Evolutionary conservation across 1,140 invertebrate genomes (phyloP).

Genomic region (Drosophila aff.): DNA sequence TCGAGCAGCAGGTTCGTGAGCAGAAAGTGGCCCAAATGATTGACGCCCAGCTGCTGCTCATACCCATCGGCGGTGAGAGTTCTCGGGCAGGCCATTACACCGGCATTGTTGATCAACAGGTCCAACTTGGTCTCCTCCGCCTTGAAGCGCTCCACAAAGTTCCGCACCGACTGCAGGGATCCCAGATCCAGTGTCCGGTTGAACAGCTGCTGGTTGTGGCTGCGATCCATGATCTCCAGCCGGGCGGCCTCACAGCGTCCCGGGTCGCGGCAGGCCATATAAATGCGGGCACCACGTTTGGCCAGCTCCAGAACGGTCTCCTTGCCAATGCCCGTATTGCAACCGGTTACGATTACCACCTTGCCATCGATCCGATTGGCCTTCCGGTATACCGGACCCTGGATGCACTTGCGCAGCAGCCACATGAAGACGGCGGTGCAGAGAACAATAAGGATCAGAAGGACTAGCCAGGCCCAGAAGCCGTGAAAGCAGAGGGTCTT

Average conservation of each 20-base stretch:
- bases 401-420: constrained; percentile 71
- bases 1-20: constrained; percentile 92
- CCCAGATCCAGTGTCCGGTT: constrained; percentile 91
- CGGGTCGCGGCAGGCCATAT: constrained; percentile 95
- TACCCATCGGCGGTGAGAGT: constrained; percentile 91
- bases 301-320: constrained; percentile 92
- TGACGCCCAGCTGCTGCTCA: constrained; percentile 92
- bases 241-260: constrained; percentile 88
- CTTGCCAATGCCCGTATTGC: constrained; percentile 96
- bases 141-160: constrained; percentile 84
- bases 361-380: constrained; percentile 82
- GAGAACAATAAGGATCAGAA: constrained; percentile 50
- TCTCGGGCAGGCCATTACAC: constrained; percentile 90
- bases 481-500: constrained; percentile 77
- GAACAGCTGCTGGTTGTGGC: constrained; percentile 85
- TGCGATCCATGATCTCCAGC: constrained; percentile 85
- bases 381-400: constrained; percentile 73
- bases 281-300: constrained; percentile 90
- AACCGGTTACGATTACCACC: constrained; percentile 87
- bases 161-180: constrained; percentile 89
- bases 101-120: constrained; percentile 96
- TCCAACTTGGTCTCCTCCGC: constrained; percentile 89
- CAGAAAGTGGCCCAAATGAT: constrained; percentile 94
- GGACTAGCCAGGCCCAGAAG: constrained; percentile 76
- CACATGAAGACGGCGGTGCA: constrained; percentile 58